Base-by-base conservation (phyloP, 2,888 invertebrate species). In the Idaea aversata region DNA sequence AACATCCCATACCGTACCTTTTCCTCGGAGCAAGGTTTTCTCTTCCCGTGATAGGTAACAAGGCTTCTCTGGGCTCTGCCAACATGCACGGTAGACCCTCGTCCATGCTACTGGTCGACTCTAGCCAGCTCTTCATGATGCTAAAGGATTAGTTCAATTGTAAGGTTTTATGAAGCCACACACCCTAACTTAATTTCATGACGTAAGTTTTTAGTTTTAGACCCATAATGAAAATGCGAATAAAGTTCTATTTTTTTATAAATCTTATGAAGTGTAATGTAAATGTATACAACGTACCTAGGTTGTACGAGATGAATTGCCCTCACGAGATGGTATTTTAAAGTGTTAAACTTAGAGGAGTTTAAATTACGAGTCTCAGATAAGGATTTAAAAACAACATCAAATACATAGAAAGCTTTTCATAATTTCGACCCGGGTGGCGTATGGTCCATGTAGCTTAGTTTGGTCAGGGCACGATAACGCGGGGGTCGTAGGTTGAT, bases 111-210 rank as follows among this genome's bases (percentile, higher is more conserved):
- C 86, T 81, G 4, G 82, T 79, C 4, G 85, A 81, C 70, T 93
- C 93, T 68, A 93, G 73, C 93, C 93, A 93, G 77, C 91, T 92
- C 87, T 93, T 93, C 93, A 93, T 93, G 65, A 61, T 87, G 77
- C 67, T 64, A 47, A 10, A 10, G 47, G 10, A 47, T 47, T 6
- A 13, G 47, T 5, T 47, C 4, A 47, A 47, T 13, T 47, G 13
- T 47, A 47, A 25, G 25, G 25, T 25, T 25, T 2, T 25, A 25
- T 25, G 25, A 25, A 25, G 25, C 25, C 25, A 25, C 25, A 25
- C 25, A 25, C 3, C 25, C 25, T n/a, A n/a, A n/a, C n/a, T n/a
- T n/a, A n/a, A n/a, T n/a, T n/a, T n/a, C n/a, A n/a, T n/a, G n/a
- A n/a, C n/a, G n/a, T n/a, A n/a, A n/a, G n/a, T n/a, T n/a, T n/a